These are phyloP conservation scores for Dreissena polymorpha DNA, from an alignment of 1,140 invertebrate species.

Conservation along the genomic window DNA sequence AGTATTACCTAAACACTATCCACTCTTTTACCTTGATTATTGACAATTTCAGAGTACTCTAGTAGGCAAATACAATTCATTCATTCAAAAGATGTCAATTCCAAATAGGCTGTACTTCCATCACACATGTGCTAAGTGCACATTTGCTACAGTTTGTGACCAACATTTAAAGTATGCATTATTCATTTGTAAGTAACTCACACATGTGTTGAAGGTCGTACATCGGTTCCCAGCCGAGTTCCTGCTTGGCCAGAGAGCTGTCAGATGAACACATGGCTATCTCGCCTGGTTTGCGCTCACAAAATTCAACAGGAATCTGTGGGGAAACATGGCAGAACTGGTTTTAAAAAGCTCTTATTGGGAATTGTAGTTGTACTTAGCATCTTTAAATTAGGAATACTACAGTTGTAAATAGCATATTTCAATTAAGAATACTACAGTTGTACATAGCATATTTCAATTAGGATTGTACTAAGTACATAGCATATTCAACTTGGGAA, in stretches of 20 bases:
- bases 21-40: no score
- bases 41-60: no score
- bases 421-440: neutral
- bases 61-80: no score
- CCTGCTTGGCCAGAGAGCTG: conserved; percentile 85
- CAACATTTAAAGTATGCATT: neutral
- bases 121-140: neutral
- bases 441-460: conserved; percentile 9
- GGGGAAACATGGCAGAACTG: conserved; percentile 5
- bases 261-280: conserved; percentile 92
- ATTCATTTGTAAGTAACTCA: conserved; percentile 70
- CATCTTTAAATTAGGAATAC: neutral
- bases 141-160: no score
- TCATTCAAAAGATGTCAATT: no score
- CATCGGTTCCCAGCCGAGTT: conserved; percentile 91
- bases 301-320: conserved; percentile 87
- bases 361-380: neutral
- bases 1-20: no score
- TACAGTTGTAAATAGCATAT: neutral
- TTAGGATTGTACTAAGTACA: no score
- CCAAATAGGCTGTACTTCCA: neutral
- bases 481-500: no score
- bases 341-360: no score
- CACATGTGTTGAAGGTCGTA: conserved; percentile 92
- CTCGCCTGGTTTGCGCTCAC: conserved; percentile 88